phyloP scores from a whole-genome alignment of 2,113 vertebrate genomes.

The Acanthisitta chloris region DNA sequence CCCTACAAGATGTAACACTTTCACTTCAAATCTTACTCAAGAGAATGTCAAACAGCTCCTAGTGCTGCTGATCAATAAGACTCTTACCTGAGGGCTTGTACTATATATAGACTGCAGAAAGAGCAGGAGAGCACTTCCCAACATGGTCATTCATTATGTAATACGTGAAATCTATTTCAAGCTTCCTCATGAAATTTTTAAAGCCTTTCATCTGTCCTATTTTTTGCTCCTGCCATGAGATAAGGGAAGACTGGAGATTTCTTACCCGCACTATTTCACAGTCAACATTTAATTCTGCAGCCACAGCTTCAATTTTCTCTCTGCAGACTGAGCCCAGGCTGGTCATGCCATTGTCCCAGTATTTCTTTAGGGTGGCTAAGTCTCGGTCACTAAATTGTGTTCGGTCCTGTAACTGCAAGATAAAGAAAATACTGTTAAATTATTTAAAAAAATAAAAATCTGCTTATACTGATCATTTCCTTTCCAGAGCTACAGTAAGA shows the following conservation, averaged over 20 bases:
- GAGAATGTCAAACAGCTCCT: background rate
- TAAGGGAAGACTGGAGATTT: slow-evolving; percentile 52
- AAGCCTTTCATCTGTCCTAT: slow-evolving; percentile 62
- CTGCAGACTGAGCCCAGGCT: slow-evolving; percentile 96
- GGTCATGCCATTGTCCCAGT: slow-evolving; percentile 99
- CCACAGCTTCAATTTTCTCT: slow-evolving; percentile 96
- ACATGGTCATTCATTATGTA: slow-evolving; percentile 66
- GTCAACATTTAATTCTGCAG: slow-evolving; percentile 92
- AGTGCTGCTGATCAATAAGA: slow-evolving; percentile 36
- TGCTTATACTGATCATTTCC: background rate
- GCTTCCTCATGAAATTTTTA: slow-evolving; percentile 63
- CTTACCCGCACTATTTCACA: slow-evolving; percentile 98
- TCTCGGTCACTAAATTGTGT: slow-evolving; percentile 96
- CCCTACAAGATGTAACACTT: background rate
- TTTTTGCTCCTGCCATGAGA: slow-evolving; percentile 44
- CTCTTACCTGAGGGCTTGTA: slow-evolving; percentile 60
- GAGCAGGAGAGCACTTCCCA: slow-evolving; percentile 58
- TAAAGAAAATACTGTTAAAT: slow-evolving; percentile 40
- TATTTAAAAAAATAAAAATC: background rate
- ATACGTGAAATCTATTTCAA: slow-evolving; percentile 67
- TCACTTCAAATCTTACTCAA: background rate
- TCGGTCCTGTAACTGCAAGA: slow-evolving; percentile 91
- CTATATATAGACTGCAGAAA: slow-evolving; percentile 64
- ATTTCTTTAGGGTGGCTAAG: slow-evolving; percentile 91
- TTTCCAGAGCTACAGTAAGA: background rate